A percentile compares a stretch with the other conserved stretches of the same genome.
Conservation (phyloP, 2,797 vertebrate species). For the Lophotriccus pileatus region DNA sequence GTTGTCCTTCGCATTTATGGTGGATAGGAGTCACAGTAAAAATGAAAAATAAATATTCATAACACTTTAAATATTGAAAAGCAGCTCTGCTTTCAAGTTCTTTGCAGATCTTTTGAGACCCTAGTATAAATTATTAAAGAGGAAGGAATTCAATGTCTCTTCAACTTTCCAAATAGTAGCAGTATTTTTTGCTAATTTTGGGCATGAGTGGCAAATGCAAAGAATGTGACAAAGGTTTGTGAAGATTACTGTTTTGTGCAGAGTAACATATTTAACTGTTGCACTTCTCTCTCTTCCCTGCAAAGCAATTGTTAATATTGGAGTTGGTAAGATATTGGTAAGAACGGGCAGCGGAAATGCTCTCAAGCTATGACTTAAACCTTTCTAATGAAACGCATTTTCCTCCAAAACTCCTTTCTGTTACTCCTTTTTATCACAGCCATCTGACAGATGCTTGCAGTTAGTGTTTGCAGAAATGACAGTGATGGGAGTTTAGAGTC, state of each 20-base stretch:
- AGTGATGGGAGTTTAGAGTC: neutral
- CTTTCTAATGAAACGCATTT: neutral
- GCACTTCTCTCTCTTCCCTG: neutral
- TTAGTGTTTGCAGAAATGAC: neutral
- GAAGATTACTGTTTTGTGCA: neutral
- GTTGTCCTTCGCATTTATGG: neutral
- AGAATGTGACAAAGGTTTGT: neutral
- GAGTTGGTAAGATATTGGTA: neutral
- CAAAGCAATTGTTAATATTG: neutral
- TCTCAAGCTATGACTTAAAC: neutral
- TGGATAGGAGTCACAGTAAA: neutral
- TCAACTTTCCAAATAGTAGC: neutral
- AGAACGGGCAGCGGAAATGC: neutral
- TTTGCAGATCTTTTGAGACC: neutral
- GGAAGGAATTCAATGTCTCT: neutral
- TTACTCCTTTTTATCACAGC: neutral
- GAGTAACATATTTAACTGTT: neutral
- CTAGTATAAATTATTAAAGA: neutral
- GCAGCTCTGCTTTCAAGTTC: constrained; percentile 10
- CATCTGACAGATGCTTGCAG: too few species aligned
- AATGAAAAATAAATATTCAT: constrained; percentile 30
- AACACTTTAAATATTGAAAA: constrained; percentile 44
- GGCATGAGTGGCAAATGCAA: neutral
- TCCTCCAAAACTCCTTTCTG: neutral
- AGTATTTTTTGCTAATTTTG: neutral